A percentile compares a stretch with the other conserved stretches of the same genome.
These are phyloP conservation scores for Drosophila leonis DNA, from an alignment of 2,888 invertebrate species.

Conservation along the genomic window DNA sequence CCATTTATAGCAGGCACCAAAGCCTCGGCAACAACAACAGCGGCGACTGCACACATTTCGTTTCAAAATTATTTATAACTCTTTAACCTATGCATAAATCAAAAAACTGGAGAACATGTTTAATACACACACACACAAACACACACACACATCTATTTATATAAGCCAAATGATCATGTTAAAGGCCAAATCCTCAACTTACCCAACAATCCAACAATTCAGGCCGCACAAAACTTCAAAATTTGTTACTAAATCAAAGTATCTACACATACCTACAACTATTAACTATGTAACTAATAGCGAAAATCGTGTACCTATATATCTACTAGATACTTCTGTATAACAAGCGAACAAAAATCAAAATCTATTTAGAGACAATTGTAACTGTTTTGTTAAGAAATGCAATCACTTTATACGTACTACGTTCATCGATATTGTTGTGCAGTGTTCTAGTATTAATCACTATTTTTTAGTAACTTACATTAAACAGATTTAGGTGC, in stretches of 20 bases:
- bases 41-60: conserved; percentile 60
- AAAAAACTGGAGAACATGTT: background rate
- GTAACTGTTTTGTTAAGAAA: conserved; percentile 35
- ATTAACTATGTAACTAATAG: conserved; percentile 52
- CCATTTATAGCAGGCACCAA: conserved; percentile 73
- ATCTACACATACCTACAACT: conserved; percentile 15
- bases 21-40: conserved; percentile 22
- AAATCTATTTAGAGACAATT: conserved; percentile 43
- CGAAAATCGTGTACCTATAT: conserved; percentile 66
- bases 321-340: conserved; percentile 2
- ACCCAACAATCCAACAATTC: conserved; percentile 13
- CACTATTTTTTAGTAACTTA: conserved; percentile 45
- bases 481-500: conserved; percentile 65
- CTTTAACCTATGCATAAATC: conserved; percentile 61
- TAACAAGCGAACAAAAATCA: conserved; percentile 65
- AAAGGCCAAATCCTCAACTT: conserved; percentile 35
- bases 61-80: conserved; percentile 73
- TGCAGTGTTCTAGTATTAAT: conserved; percentile 51
- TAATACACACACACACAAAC: conserved; percentile 22
- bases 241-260: conserved; percentile 50
- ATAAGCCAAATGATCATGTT: conserved; percentile 47
- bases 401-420: conserved; percentile 26
- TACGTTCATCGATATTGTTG: conserved; percentile 44
- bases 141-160: conserved; percentile 3
- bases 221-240: conserved; percentile 41